These are phyloP conservation scores for Mactra quadrangularis DNA, from an alignment of 1,140 invertebrate genomes.

Conservation along the genomic window DNA sequence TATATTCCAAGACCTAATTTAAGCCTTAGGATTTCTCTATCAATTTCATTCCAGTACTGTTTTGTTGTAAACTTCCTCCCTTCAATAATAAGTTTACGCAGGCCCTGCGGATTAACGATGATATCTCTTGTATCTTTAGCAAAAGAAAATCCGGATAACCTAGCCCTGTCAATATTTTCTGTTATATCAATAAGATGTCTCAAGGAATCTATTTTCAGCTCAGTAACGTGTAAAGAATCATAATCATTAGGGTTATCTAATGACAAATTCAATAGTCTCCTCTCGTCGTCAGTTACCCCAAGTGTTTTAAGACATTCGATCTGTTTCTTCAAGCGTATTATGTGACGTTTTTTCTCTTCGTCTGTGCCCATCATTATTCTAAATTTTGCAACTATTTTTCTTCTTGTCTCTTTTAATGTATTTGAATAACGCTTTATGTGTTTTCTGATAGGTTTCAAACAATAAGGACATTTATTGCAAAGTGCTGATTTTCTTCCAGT, in stretches of 20 bases:
- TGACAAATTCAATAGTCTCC: not conserved
- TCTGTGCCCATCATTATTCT: not conserved
- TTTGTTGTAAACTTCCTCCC: conserved; percentile 7
- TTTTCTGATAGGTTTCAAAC: conserved; percentile 19
- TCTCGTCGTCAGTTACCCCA: not conserved
- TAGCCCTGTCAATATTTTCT: not conserved
- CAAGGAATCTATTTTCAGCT: not conserved
- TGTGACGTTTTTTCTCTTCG: not conserved
- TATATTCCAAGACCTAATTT: not conserved
- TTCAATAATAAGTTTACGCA: not conserved
- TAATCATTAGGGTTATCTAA: not conserved
- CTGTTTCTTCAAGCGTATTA: not conserved
- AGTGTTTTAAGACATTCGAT: not conserved
- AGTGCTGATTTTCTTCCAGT: not conserved
- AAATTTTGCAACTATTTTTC: not conserved
- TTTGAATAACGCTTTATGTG: conserved; percentile 23
- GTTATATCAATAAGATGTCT: not conserved
- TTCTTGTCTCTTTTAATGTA: conserved; percentile 2
- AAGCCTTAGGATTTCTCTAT: conserved; percentile 21
- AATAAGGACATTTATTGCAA: conserved; percentile 21
- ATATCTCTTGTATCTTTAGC: not conserved
- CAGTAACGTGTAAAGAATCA: not conserved
- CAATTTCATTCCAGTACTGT: conserved; percentile 22
- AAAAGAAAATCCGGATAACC: not conserved
- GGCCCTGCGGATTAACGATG: not conserved